Percentiles rank a stretch among this genome's conserved stretches.
Conservation (phyloP, 2,888 invertebrate species). For the Cosmopolites sordidus region DNA sequence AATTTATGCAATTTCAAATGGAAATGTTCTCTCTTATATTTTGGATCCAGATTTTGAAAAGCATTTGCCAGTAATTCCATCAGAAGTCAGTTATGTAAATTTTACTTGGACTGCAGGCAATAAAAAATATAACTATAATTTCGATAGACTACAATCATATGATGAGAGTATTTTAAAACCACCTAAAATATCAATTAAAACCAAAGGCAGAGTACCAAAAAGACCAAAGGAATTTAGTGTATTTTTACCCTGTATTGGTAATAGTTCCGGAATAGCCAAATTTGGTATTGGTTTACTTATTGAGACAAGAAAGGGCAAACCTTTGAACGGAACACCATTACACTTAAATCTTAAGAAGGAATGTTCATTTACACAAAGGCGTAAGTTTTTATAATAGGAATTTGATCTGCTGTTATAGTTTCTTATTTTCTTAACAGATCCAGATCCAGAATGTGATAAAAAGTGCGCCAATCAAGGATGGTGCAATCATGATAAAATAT, state of each 20-base stretch:
- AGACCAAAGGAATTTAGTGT: conserved; percentile 88
- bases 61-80: conserved; percentile 85
- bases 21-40: conserved; percentile 79
- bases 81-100: conserved; percentile 86
- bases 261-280: conserved; percentile 81
- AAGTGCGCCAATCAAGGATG: conserved; percentile 82
- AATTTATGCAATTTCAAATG: conserved; percentile 86
- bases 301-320: conserved; percentile 72
- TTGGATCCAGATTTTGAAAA: conserved; percentile 86
- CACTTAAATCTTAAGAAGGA: conserved; percentile 85
- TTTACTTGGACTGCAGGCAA: conserved; percentile 85
- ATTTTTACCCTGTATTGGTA: conserved; percentile 80
- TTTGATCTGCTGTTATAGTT: background rate
- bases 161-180: conserved; percentile 79
- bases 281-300: conserved; percentile 84
- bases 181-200: conserved; percentile 83
- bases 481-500: conserved; percentile 79
- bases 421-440: conserved; percentile 52
- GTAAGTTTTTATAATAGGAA: conserved; percentile 46
- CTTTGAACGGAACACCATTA: conserved; percentile 82
- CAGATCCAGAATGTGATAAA: conserved; percentile 84
- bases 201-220: conserved; percentile 79
- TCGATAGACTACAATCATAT: conserved; percentile 78
- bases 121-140: conserved; percentile 79
- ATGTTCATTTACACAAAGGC: conserved; percentile 75